Evolutionary conservation across 2,888 invertebrate genomes (phyloP).

Genomic region (Arrhopalites spinosus): DNA sequence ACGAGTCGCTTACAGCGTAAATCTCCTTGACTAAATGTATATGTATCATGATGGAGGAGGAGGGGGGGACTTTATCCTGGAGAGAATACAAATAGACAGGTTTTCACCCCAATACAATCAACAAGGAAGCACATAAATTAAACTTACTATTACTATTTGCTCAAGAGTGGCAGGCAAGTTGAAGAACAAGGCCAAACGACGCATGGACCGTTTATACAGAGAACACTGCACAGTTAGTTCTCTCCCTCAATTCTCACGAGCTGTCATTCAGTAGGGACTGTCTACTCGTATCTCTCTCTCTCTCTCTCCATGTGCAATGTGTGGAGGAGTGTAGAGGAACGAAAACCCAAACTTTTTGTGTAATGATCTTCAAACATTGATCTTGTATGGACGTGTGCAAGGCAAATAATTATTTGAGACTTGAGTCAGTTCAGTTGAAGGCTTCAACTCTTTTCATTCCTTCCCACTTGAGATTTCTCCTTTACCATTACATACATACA

Average conservation of each 20-base stretch:
- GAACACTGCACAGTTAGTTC: neutral
- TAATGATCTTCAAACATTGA: slow-evolving; percentile 56
- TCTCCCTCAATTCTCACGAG: neutral
- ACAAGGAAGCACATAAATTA: slow-evolving; percentile 28
- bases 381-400: slow-evolving; percentile 41
- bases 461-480: slow-evolving; percentile 7
- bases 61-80: neutral
- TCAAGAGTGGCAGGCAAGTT: slow-evolving; percentile 20
- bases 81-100: slow-evolving; percentile 27
- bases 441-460: slow-evolving; percentile 1
- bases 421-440: slow-evolving; percentile 5
- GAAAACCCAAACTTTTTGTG: slow-evolving; percentile 43
- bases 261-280: neutral
- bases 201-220: neutral
- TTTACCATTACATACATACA: neutral
- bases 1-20: too few species aligned
- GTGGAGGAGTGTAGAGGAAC: neutral
- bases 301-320: neutral
- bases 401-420: slow-evolving; percentile 34
- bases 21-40: too few species aligned
- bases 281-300: neutral
- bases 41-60: neutral
- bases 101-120: slow-evolving; percentile 5
- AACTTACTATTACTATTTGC: slow-evolving; percentile 34
- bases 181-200: neutral